Conservation (phyloP, 35 echinoderm and acorn worm species). For the Hemicentrotus pulcherrimus region DNA sequence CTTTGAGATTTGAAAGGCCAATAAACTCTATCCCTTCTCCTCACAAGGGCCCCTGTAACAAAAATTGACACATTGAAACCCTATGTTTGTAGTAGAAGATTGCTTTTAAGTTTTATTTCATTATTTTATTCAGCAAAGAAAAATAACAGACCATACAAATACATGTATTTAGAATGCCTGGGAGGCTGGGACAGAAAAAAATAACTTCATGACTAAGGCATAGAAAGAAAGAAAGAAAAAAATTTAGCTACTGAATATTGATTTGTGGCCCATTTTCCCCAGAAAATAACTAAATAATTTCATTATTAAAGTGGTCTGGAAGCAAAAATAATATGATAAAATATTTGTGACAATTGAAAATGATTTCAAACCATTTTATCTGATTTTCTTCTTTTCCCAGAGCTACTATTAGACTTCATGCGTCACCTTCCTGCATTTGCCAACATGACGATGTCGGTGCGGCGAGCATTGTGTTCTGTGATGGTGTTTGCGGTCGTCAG, state of each 20-base stretch:
- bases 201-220: too few relatives aligned
- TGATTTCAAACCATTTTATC: not conserved
- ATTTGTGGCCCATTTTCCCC: too few relatives aligned
- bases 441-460: constrained; percentile 97
- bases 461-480: constrained; percentile 84
- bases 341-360: not conserved
- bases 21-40: not conserved
- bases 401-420: constrained; percentile 94
- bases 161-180: too few relatives aligned
- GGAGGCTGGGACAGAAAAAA: too few relatives aligned
- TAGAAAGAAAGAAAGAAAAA: too few relatives aligned
- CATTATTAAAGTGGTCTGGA: too few relatives aligned
- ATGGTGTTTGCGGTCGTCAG: constrained; percentile 97
- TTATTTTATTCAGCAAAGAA: too few relatives aligned
- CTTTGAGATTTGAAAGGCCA: not conserved
- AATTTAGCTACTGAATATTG: too few relatives aligned
- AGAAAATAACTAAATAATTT: too few relatives aligned
- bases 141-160: too few relatives aligned
- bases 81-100: not conserved
- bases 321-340: too few relatives aligned
- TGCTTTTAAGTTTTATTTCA: too few relatives aligned
- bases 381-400: constrained; percentile 60
- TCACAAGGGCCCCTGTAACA: not conserved
- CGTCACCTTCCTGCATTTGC: constrained; percentile 90
- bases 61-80: not conserved